Evolutionary conservation across 2,113 vertebrate genomes (phyloP).

Genomic region (Platichthys stellatus): DNA sequence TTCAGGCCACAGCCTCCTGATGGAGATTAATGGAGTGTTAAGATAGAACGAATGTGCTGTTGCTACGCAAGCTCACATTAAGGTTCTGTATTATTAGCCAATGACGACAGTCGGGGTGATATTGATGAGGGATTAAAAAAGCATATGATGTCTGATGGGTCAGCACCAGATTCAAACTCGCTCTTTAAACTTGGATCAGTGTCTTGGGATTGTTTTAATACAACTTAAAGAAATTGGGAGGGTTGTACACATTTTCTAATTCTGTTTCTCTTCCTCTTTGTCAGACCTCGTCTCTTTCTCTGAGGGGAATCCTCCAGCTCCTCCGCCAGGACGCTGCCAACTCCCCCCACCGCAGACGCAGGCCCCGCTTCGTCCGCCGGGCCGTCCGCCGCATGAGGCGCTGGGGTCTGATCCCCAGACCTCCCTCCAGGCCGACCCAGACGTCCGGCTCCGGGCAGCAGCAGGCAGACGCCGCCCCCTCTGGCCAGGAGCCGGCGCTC

Average conservation of each 20-base stretch:
- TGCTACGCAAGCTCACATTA: no score
- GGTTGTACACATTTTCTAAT: not conserved
- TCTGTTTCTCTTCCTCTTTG: not conserved
- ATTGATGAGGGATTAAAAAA: not conserved
- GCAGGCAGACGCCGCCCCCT: conserved; percentile 57
- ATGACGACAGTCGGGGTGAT: not conserved
- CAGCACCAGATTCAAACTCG: no score
- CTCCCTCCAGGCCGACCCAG: conserved; percentile 74
- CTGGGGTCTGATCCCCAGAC: conserved; percentile 87
- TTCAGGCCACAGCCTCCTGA: not conserved
- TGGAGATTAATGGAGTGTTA: not conserved
- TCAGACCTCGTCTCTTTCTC: conserved; percentile 87
- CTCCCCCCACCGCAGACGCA: conserved; percentile 80
- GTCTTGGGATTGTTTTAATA: not conserved
- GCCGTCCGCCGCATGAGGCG: conserved; percentile 86
- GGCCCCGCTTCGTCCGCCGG: conserved; percentile 85
- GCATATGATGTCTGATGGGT: not conserved
- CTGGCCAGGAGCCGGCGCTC: conserved; percentile 63
- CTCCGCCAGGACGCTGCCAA: conserved; percentile 85
- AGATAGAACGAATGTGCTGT: conserved; percentile 1
- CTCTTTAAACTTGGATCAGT: not conserved
- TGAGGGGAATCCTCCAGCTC: conserved; percentile 89
- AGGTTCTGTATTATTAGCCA: not conserved
- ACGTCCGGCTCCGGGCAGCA: conserved; percentile 62
- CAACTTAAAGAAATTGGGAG: no score